A percentile compares a stretch with the other conserved stretches of the same genome.
Evolutionary conservation across 2,888 invertebrate species (phyloP).

Genomic region (Yponomeuta sedellus): DNA sequence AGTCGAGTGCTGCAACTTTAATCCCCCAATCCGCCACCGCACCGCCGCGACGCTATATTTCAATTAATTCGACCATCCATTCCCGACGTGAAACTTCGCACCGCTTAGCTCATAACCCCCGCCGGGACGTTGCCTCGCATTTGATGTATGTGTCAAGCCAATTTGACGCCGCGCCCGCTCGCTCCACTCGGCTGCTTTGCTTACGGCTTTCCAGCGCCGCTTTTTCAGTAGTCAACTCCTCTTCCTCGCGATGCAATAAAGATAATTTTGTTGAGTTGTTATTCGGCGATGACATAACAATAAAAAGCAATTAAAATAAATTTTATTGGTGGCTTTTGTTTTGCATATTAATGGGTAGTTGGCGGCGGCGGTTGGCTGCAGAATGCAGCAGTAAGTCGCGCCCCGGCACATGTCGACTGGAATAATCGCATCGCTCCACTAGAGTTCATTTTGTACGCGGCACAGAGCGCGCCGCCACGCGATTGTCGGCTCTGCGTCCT

Average conservation of each 20-base stretch:
- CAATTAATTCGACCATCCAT: conserved; percentile 71
- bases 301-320: conserved; percentile 43
- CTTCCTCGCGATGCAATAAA: neutral
- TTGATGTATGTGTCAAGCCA: conserved; percentile 14
- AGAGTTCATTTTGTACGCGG: conserved; percentile 39
- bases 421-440: conserved; percentile 42
- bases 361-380: conserved; percentile 35
- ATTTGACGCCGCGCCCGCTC: conserved; percentile 11
- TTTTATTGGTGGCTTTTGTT: conserved; percentile 44
- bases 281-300: conserved; percentile 23
- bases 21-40: conserved; percentile 65
- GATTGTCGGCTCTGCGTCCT: conserved; percentile 32
- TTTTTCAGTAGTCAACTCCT: neutral
- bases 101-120: conserved; percentile 54
- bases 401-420: conserved; percentile 38
- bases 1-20: conserved; percentile 65
- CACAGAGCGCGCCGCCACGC: conserved; percentile 26
- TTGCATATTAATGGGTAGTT: conserved; percentile 54
- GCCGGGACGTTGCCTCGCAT: conserved; percentile 20
- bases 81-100: conserved; percentile 54
- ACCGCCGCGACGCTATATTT: conserved; percentile 68
- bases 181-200: conserved; percentile 9
- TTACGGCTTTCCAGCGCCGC: conserved; percentile 4
- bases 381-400: conserved; percentile 30
- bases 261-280: conserved; percentile 3